Evolutionary conservation across 2,888 invertebrate genomes (phyloP), one percentile per base, ranked within the genome.

Genomic region (Mayetiola destructor): DNA sequence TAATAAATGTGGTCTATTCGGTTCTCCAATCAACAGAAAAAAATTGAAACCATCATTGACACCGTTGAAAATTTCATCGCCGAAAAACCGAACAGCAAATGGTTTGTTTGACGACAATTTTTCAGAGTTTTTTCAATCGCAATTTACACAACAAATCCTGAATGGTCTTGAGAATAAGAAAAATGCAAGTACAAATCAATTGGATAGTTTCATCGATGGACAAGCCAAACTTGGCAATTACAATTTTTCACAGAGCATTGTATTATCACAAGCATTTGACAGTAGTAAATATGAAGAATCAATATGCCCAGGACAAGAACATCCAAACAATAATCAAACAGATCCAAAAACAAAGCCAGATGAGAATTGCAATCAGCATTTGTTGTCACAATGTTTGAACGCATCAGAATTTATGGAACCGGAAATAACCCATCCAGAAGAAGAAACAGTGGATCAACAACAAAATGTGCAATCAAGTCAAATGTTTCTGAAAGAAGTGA

Each of bases 21-120:
- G 4, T 27, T 48, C 48, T 8, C 48, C 48, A 16, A 27, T 14
- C 27, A 48, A 48, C 27, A 48, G 48, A 27, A 48, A 48, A 27
- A 23, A 27, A 20, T 8, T 16, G n/a, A 48, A 48, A 48, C n/a
- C n/a, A n/a, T n/a, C n/a, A n/a, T 48, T 48, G n/a, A 23, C 16
- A 6, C 27, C 48, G n/a, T 27, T 27, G 5, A 48, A 14, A 27
- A 27, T 23, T 12, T 14, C 27, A 48, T 27, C 48, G n/a, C 27
- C 48, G 27, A 27, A 48, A 48, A 4, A 8, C 23, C 48, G 27
- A 48, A 48, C 23, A 5, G 14, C 14, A n/a, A n/a, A n/a, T 16
- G 27, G 27, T 48, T 27, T n/a, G 8, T 48, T 48, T n/a, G 48
- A 48, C 9, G 48, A 48, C 9, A 48, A 48, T 48, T 48, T 48